Base-by-base conservation (phyloP, 2,888 invertebrate species). In the Apamea anceps region DNA sequence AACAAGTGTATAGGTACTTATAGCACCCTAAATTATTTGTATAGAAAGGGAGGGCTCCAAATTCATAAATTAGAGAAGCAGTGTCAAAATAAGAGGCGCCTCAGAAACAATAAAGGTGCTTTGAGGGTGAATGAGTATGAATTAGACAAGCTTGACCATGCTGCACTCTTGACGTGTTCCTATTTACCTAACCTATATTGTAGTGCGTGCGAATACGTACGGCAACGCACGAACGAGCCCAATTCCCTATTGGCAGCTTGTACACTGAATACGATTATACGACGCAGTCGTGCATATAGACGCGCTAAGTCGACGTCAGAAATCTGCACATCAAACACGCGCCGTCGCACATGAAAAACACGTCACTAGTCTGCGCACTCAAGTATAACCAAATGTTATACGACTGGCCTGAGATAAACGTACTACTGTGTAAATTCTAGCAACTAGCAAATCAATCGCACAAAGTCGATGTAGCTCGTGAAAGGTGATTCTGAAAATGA, bases 31-130 rank as follows among this genome's bases (percentile, higher is more conserved):
- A 68, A 76, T 78, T 83, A 85, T 85, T 83, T 74, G 72, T 65
- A n/a, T 66, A 42, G 6, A 18, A 18, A 62, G 37, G 66, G 45
- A 78, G 70, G 60, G 32, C 12, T 15, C 48, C 10, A 13, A 72
- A 75, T 74, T 86, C 78, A 83, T 86, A 86, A 85, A 86, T 80
- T 72, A 80, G n/a, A 62, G 72, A 68, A 67, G 68, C 62, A 68
- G 83, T 78, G 79, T 73, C 72, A 77, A 85, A 80, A 74, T 82
- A 85, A 71, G 72, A 68, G 63, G 60, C 54, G 8, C 45, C 75
- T 77, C 12, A 66, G 71, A 83, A 80, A 86, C 77, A 86, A 85
- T 78, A 82, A 75, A 83, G 75, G 74, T 72, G 45, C 48, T 37
- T 63, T 42, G 6, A 32, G 60, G n/a, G 13, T 2, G 7, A 2